Evolutionary conservation across 2,888 invertebrate species (phyloP).

Genomic region (Ephialtes manifestator): DNA sequence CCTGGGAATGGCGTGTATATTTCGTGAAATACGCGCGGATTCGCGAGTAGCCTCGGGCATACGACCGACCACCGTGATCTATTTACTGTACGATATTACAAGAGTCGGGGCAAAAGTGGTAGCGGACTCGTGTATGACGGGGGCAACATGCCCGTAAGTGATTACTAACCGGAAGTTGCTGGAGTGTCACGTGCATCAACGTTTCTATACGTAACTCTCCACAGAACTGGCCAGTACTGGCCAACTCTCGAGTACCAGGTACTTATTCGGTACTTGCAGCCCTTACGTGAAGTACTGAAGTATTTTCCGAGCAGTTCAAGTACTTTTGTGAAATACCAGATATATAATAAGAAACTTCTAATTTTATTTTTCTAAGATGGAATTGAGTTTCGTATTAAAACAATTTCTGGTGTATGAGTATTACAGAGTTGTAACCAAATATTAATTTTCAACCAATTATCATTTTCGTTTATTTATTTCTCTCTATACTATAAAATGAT

Average conservation of each 20-base stretch:
- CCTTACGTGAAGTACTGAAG: background rate
- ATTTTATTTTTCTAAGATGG: no score
- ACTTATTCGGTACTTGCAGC: background rate
- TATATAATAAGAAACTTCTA: no score
- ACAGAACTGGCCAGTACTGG: background rate
- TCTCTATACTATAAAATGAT: no score
- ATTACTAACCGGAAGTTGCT: slow-evolving; percentile 27
- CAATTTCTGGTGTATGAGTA: no score
- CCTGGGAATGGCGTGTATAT: slow-evolving; percentile 65
- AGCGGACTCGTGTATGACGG: slow-evolving; percentile 24
- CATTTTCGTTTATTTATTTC: no score
- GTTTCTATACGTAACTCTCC: slow-evolving; percentile 1
- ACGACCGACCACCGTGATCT: slow-evolving; percentile 50
- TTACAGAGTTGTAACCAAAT: no score
- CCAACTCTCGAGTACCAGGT: background rate
- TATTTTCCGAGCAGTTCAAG: background rate
- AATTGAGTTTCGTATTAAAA: no score
- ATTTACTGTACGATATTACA: slow-evolving; percentile 58
- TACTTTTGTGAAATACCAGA: background rate
- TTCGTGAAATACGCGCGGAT: slow-evolving; percentile 65
- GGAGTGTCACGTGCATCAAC: slow-evolving; percentile 1
- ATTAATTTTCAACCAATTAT: no score
- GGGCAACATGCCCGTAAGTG: slow-evolving; percentile 17
- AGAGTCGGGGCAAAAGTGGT: slow-evolving; percentile 29
- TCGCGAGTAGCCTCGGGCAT: slow-evolving; percentile 37